Evolutionary conservation across 1,140 invertebrate genomes (phyloP).

Genomic region (Formica exsecta): DNA sequence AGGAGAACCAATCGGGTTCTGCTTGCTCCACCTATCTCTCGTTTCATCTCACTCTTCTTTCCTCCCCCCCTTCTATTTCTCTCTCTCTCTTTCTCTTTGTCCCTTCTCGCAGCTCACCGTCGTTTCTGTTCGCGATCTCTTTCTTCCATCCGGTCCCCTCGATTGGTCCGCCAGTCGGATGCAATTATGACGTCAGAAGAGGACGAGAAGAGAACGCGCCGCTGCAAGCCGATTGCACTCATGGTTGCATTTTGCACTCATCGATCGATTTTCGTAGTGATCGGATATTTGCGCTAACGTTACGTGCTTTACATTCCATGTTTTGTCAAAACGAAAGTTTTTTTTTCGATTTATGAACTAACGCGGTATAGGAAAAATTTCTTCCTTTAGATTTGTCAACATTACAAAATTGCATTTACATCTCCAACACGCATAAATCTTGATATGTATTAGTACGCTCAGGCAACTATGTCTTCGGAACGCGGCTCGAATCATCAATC

Average conservation of each 20-base stretch:
- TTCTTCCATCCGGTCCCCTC: conserved; percentile 30
- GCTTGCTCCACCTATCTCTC: conserved; percentile 77
- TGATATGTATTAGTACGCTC: background rate
- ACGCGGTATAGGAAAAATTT: background rate
- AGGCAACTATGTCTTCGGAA: conserved; percentile 36
- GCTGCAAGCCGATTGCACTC: conserved; percentile 60
- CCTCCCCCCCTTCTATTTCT: conserved; percentile 24
- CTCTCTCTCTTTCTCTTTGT: conserved; percentile 27
- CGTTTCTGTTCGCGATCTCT: conserved; percentile 26
- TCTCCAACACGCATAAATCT: conserved; percentile 17
- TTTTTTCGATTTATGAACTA: background rate
- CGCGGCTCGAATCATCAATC: conserved; percentile 46
- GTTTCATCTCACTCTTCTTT: conserved; percentile 59
- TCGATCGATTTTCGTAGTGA: conserved; percentile 26
- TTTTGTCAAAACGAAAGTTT: background rate
- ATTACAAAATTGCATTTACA: conserved; percentile 23
- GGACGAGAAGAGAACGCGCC: conserved; percentile 65
- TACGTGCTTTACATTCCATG: background rate
- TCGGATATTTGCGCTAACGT: background rate
- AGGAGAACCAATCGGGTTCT: conserved; percentile 80
- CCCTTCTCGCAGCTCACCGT: background rate
- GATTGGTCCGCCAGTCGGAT: conserved; percentile 64
- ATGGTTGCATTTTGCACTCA: conserved; percentile 56
- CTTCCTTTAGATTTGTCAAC: conserved; percentile 6
- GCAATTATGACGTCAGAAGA: conserved; percentile 69